Evolutionary conservation across 2,888 invertebrate species (phyloP), one percentile per base, ranked within the genome.

Genomic region (Blera fallax): DNA sequence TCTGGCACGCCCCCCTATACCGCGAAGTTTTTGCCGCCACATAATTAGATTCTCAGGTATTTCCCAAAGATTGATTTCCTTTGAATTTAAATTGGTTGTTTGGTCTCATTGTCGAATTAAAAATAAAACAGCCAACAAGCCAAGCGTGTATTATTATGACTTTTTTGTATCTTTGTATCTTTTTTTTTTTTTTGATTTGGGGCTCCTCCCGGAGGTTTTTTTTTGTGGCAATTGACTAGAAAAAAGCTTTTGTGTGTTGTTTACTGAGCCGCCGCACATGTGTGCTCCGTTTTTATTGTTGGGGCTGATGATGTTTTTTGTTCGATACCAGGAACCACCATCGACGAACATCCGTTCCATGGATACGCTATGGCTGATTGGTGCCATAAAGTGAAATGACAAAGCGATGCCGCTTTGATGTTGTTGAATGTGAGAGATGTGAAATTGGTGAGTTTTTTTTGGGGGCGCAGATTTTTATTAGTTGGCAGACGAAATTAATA

Each of bases 61-160:
- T 74, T 64, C 70, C 74, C 52, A 74, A 34, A 80, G 60, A 80
- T 80, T 52, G 60, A 64, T 81, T 76, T 64, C 69, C 21, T 56
- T 48, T 64, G 62, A 76, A 76, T 76, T 81, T 48, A 16, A 74
- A 69, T 69, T 54, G 16, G 40, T 50, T 48, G 34, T n/a, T 70
- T 48, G 54, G 18, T 52, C 62, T 52, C 64, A 37, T 40, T 65
- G 65, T 60, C 40, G 21, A 67, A 52, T 45, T 27, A 18, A 62
- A 62, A 62, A 29, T 45, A 27, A 58, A 45, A 50, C 43, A 34
- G 43, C 16, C n/a, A 11, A 62, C 40, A 60, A n/a, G 24, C 29
- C 27, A 10, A 34, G 43, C 32, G 40, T 40, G 11, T 27, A 34
- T 29, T 56, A 29, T 34, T 21, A n/a, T n/a, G n/a, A 1, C n/a